Conservation (phyloP, 1,140 invertebrate genomes). For the Platorchestia sp. region DNA sequence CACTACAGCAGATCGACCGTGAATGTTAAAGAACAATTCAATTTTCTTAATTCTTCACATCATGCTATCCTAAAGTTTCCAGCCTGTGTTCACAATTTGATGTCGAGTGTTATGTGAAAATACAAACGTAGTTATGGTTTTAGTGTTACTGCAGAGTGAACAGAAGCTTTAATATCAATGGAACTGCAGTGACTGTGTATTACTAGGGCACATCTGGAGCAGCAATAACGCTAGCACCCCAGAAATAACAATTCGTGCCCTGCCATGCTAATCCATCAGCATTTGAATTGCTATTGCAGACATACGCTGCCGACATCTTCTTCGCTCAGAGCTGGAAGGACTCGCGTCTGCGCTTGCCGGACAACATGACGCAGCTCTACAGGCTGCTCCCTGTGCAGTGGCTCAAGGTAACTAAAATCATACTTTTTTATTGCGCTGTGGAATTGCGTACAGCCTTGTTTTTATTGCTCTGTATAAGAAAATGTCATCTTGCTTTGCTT, state of each 20-base stretch:
- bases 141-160: neutral
- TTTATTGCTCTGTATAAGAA: too few relatives aligned
- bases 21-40: neutral
- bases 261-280: neutral
- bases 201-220: neutral
- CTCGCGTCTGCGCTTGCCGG: slow-evolving; percentile 82
- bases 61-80: neutral
- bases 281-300: slow-evolving; percentile 73
- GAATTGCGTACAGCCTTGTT: too few relatives aligned
- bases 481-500: too few relatives aligned
- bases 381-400: slow-evolving; percentile 69
- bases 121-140: neutral
- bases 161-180: neutral
- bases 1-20: neutral
- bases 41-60: neutral
- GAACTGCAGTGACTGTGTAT: neutral
- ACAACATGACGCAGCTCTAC: slow-evolving; percentile 91
- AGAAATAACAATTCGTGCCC: neutral
- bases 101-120: neutral
- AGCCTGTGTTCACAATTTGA: neutral
- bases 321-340: slow-evolving; percentile 95
- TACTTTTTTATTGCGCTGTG: too few relatives aligned
- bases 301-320: slow-evolving; percentile 91
- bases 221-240: neutral
- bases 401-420: slow-evolving; percentile 63